These are phyloP conservation scores for Cerastis rubricosa DNA, from an alignment of 2,888 invertebrate species.

Conservation along the genomic window DNA sequence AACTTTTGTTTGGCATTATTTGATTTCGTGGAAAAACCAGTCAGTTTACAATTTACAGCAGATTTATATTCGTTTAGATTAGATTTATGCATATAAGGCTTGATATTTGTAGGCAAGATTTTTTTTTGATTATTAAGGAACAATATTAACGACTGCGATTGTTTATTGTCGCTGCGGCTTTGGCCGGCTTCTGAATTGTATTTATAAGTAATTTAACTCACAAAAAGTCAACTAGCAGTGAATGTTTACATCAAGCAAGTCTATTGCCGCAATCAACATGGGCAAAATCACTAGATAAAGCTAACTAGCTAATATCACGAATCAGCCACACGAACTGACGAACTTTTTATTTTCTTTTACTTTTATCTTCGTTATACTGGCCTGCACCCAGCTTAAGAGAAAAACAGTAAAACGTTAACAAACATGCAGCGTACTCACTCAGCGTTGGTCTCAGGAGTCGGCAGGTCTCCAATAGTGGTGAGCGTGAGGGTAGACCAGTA, in stretches of 20 bases:
- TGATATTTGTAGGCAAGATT: fast-evolving
- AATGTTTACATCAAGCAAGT: background rate
- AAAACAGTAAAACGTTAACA: background rate
- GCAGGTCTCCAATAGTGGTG: constrained; percentile 98
- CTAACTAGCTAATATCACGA: background rate
- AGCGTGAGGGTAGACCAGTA: constrained; percentile 99
- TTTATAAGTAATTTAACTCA: background rate
- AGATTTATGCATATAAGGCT: background rate
- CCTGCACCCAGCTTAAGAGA: background rate
- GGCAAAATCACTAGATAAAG: background rate
- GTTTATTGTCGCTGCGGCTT: background rate
- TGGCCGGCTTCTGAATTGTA: background rate
- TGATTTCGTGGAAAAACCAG: background rate
- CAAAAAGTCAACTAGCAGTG: background rate
- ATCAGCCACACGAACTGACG: background rate
- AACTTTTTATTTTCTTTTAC: background rate
- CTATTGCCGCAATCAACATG: too few species aligned
- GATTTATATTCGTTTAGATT: too few species aligned
- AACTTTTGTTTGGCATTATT: background rate
- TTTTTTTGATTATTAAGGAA: background rate
- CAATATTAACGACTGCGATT: background rate
- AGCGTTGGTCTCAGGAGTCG: constrained; percentile 98
- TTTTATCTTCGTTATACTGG: background rate
- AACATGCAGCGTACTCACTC: constrained; percentile 94
- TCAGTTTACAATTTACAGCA: background rate